These are phyloP conservation scores for Dendrocincla tyrannina DNA, from an alignment of 2,797 vertebrate genomes.

Conservation along the genomic window DNA sequence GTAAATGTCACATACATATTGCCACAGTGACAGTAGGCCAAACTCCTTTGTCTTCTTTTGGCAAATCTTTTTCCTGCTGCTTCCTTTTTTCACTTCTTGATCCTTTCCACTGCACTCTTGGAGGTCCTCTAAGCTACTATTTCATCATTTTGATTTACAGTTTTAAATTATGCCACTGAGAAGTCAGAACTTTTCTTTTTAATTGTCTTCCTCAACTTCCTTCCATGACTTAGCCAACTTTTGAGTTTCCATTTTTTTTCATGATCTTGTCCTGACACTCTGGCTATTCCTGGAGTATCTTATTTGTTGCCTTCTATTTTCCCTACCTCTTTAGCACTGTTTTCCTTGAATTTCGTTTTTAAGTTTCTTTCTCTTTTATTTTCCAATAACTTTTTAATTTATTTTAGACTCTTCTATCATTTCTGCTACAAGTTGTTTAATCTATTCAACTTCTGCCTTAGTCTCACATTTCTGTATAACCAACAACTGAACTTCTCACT, in stretches of 20 bases:
- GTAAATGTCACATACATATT: not conserved
- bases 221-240: not conserved
- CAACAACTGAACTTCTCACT: not conserved
- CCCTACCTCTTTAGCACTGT: fast-evolving
- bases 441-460: not conserved
- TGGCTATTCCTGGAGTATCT: not conserved
- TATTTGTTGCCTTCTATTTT: not conserved
- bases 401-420: not conserved
- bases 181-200: not conserved
- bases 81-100: not conserved
- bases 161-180: not conserved
- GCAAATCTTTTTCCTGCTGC: not conserved
- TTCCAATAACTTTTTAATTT: not conserved
- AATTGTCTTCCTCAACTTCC: not conserved
- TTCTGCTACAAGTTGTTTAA: not conserved
- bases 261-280: not conserved
- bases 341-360: not conserved
- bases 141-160: not conserved
- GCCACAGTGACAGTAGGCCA: not conserved
- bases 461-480: not conserved
- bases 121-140: not conserved
- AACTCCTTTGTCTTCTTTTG: not conserved
- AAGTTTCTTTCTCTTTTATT: not conserved
- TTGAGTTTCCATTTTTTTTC: not conserved
- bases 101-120: not conserved